Percentiles rank a stretch among this genome's conserved stretches.
phyloP scores from a whole-genome alignment of 2,797 vertebrate genomes.

The Pseudochromis fuscus region DNA sequence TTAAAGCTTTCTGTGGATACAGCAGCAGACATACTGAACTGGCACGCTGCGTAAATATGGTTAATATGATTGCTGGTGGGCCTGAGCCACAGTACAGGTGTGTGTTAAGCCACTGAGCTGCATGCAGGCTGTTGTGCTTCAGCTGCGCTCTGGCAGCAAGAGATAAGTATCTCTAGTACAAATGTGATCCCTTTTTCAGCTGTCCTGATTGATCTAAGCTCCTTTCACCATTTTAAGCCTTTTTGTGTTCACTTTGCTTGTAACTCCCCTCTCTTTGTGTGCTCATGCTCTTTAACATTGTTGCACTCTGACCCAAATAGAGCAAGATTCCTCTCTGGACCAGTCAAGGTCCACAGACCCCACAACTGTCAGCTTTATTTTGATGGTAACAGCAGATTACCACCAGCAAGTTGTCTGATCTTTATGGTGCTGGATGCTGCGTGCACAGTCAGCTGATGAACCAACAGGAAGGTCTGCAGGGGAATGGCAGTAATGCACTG shows the following conservation, averaged over 20 bases:
- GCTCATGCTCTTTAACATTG: slow-evolving; percentile 69
- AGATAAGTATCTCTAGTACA: slow-evolving; percentile 83
- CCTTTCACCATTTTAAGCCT: slow-evolving; percentile 83
- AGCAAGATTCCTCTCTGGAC: slow-evolving; percentile 60
- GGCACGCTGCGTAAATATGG: slow-evolving; percentile 71
- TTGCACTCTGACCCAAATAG: slow-evolving; percentile 75
- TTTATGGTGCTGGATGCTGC: slow-evolving; percentile 35
- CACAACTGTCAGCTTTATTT: slow-evolving; percentile 40
- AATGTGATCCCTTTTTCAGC: slow-evolving; percentile 83
- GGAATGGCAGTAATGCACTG: slow-evolving; percentile 59
- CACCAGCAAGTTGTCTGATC: slow-evolving; percentile 43
- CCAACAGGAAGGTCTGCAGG: slow-evolving; percentile 41
- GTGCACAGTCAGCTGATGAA: slow-evolving; percentile 54
- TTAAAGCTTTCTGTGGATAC: slow-evolving; percentile 44
- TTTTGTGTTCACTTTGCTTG: slow-evolving; percentile 82
- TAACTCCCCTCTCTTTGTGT: slow-evolving; percentile 73
- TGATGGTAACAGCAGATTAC: slow-evolving; percentile 56
- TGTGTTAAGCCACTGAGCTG: slow-evolving; percentile 82
- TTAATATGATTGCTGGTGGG: slow-evolving; percentile 81
- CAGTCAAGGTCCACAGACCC: slow-evolving; percentile 26
- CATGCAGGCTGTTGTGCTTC: slow-evolving; percentile 77
- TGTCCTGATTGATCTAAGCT: slow-evolving; percentile 86
- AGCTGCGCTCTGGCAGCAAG: slow-evolving; percentile 76
- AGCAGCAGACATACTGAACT: slow-evolving; percentile 59
- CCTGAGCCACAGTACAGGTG: slow-evolving; percentile 78